phyloP scores from a whole-genome alignment of 2,113 vertebrate species.

The Catagonus wagneri region DNA sequence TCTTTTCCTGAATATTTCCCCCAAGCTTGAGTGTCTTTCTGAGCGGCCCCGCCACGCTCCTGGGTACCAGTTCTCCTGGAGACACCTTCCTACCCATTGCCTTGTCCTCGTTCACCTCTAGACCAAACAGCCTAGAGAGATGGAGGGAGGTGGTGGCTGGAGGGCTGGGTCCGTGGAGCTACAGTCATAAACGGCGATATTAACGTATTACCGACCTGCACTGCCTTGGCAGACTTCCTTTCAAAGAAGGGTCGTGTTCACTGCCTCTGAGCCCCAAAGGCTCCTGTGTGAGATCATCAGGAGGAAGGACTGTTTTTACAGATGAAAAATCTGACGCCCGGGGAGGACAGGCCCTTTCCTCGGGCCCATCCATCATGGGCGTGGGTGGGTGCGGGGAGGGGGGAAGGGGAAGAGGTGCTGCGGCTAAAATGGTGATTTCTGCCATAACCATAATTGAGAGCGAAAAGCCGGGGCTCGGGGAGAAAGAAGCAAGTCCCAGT shows the following conservation, averaged over 20 bases:
- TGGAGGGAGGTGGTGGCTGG: background rate
- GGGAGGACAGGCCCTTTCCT: background rate
- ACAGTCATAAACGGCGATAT: accelerated
- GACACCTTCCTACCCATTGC: background rate
- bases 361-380: background rate
- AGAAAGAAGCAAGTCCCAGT: background rate
- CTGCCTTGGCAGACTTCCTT: background rate
- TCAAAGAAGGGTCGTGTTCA: background rate
- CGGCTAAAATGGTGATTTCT: accelerated
- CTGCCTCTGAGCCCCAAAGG: background rate
- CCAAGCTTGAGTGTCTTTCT: background rate
- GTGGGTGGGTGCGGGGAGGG: background rate
- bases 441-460: background rate
- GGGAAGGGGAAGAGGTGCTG: accelerated
- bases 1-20: background rate
- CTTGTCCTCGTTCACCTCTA: background rate
- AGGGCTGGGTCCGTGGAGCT: accelerated
- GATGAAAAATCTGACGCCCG: background rate
- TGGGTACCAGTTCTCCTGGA: background rate
- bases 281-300: background rate
- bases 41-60: background rate
- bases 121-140: background rate
- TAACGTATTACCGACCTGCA: accelerated
- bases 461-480: background rate
- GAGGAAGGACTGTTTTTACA: background rate